phyloP scores from a whole-genome alignment of 2,113 vertebrate genomes.

The Hucho hucho region DNA sequence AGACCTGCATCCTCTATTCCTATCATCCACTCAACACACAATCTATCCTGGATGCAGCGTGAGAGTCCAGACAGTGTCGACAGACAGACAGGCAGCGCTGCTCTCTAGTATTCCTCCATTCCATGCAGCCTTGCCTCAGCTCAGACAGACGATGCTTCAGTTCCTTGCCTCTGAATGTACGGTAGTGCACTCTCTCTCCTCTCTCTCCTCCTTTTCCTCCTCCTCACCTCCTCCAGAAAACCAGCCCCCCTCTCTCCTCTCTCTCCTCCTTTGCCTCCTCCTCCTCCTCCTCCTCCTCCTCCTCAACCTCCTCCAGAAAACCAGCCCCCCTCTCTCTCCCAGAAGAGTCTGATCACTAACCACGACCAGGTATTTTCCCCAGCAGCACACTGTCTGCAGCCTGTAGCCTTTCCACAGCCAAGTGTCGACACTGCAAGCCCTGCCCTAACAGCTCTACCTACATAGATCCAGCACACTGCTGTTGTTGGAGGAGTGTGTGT shows the following conservation, averaged over 20 bases:
- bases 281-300: no score
- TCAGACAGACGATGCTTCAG: slow-evolving; percentile 52
- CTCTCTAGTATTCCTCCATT: slow-evolving; percentile 56
- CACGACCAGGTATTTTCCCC: slow-evolving; percentile 16
- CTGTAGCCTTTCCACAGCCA: slow-evolving; percentile 22
- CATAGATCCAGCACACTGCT: background rate
- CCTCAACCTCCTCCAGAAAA: no score
- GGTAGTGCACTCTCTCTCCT: slow-evolving; percentile 33
- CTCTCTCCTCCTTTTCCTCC: slow-evolving; percentile 26
- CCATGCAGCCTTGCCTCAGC: slow-evolving; percentile 41
- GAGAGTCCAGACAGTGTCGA: background rate
- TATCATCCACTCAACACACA: no score
- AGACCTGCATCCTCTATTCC: background rate
- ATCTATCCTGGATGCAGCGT: background rate
- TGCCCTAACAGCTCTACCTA: slow-evolving; percentile 1
- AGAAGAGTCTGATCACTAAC: slow-evolving; percentile 34
- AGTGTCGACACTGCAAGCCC: background rate
- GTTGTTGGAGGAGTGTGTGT: background rate
- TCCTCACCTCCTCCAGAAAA: slow-evolving; percentile 36
- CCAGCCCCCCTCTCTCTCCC: slow-evolving; percentile 7
- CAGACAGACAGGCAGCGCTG: slow-evolving; percentile 15
- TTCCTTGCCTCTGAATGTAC: slow-evolving; percentile 49
- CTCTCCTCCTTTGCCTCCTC: background rate
- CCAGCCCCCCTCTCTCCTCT: slow-evolving; percentile 35
- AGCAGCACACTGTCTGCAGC: background rate